Evolutionary conservation across 2,113 vertebrate genomes (phyloP).

Genomic region (Lophochroa leadbeateri): DNA sequence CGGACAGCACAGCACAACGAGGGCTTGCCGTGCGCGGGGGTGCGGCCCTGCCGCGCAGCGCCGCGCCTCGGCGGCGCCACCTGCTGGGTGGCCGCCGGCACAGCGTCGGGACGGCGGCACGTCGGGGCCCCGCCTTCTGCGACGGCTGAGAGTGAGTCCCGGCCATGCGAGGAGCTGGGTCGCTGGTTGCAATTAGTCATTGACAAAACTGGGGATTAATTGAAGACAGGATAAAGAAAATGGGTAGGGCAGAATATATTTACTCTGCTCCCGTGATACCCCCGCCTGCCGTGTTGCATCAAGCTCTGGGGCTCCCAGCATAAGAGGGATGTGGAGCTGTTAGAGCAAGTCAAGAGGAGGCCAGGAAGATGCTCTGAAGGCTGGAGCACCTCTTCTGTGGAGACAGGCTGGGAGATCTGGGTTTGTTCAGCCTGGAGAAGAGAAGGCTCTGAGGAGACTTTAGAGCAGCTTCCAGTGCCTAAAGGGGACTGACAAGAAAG

Average conservation of each 20-base stretch:
- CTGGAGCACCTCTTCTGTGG: neutral
- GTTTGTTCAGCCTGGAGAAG: neutral
- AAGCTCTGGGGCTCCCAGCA: neutral
- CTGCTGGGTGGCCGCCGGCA: conserved; percentile 19
- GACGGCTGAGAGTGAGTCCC: neutral
- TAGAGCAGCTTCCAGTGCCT: neutral
- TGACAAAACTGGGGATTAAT: neutral
- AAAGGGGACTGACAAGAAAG: neutral
- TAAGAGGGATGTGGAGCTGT: neutral
- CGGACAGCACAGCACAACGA: neutral
- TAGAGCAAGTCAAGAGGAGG: neutral
- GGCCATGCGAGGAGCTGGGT: neutral
- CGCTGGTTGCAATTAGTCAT: neutral
- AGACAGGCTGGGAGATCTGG: neutral
- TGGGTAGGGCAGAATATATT: fast-evolving
- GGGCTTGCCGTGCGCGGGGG: neutral
- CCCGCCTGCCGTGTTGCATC: neutral
- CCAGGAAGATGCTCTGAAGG: neutral
- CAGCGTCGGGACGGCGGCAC: neutral
- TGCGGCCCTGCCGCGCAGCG: fast-evolving
- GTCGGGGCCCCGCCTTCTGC: neutral
- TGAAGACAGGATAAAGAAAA: neutral
- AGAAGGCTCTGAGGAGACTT: neutral
- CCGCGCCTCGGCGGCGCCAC: neutral
- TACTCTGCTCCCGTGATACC: neutral